Conservation (phyloP, 2,797 vertebrate genomes). For the Lophotriccus pileatus region DNA sequence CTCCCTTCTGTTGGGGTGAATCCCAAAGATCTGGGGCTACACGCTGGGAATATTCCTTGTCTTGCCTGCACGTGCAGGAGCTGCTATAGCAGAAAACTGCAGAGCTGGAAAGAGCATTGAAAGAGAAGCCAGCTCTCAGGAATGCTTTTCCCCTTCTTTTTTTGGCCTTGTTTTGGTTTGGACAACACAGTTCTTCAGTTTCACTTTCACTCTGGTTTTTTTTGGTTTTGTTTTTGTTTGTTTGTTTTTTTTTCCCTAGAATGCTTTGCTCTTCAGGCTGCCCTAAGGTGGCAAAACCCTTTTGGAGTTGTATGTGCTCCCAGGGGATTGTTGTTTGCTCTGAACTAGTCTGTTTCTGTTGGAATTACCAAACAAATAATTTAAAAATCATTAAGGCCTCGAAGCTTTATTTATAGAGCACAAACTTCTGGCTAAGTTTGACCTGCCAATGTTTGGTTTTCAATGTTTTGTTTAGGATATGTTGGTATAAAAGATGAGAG, state of each 20-base stretch:
- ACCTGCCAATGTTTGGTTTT: background rate
- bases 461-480: background rate
- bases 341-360: background rate
- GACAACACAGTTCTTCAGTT: background rate
- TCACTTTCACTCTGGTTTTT: background rate
- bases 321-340: background rate
- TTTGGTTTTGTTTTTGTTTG: no score
- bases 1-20: background rate
- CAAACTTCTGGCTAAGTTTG: background rate
- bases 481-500: background rate
- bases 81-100: background rate
- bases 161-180: background rate
- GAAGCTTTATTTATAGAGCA: background rate
- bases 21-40: background rate
- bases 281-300: background rate
- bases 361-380: background rate
- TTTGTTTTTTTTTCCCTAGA: background rate
- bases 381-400: background rate
- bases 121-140: background rate
- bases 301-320: background rate
- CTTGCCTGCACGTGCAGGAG: rapidly evolving
- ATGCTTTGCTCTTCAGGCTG: background rate
- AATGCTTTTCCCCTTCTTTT: background rate
- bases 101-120: background rate
- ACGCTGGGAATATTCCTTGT: rapidly evolving